phyloP scores from a whole-genome alignment of 2,797 vertebrate species.

The Malurus leucopterus region DNA sequence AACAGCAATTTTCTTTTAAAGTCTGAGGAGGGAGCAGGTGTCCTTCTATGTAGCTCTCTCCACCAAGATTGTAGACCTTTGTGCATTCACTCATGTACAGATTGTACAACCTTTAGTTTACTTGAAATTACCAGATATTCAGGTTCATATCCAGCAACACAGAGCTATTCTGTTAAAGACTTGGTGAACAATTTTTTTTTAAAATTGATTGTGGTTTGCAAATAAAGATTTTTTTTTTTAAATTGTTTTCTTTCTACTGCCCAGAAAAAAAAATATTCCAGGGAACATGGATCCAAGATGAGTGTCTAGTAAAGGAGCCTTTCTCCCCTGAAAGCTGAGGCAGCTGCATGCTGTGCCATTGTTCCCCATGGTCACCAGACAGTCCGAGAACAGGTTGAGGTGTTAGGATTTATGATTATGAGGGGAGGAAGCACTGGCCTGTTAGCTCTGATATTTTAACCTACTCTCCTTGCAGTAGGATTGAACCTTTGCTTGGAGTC shows the following conservation, averaged over 20 bases:
- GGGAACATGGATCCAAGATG: background rate
- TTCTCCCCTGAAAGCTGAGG: background rate
- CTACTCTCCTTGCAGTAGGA: background rate
- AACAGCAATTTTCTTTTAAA: background rate
- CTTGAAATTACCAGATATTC: background rate
- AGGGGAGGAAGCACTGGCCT: background rate
- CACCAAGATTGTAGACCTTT: background rate
- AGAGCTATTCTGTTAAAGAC: background rate
- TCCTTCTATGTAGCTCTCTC: background rate
- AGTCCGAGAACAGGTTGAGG: background rate
- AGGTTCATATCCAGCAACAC: background rate
- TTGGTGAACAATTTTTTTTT: background rate
- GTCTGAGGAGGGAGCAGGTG: background rate
- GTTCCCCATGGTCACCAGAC: background rate
- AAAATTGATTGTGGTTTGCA: background rate
- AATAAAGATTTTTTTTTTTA: background rate
- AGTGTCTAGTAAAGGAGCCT: background rate
- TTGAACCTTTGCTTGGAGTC: fast-evolving
- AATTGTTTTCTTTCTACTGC: background rate
- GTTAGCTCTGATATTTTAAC: background rate
- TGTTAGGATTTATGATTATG: background rate
- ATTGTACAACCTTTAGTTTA: background rate
- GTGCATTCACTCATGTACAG: background rate
- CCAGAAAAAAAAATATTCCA: background rate
- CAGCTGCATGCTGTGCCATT: background rate